Conservation (phyloP, 2,113 vertebrate species). For the Lichenostomus cassidix region DNA sequence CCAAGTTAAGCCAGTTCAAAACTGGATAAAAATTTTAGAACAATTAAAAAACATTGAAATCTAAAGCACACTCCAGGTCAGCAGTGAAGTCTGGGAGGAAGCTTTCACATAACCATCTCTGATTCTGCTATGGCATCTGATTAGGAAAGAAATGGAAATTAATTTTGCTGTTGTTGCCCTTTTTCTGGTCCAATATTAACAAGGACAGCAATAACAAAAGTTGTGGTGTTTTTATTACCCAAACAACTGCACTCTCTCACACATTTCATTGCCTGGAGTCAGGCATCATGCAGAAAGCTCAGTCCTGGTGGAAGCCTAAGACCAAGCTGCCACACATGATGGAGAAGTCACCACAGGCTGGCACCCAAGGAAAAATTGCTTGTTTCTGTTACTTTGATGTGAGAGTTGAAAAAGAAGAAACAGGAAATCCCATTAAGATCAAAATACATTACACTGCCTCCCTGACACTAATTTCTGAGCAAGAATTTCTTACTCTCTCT, state of each 20-base stretch:
- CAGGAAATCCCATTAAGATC: neutral
- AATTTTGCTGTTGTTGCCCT: neutral
- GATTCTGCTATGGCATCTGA: neutral
- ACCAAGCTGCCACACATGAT: fast-evolving
- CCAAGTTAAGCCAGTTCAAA: neutral
- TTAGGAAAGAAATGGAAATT: neutral
- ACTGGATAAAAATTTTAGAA: neutral
- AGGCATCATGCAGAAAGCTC: neutral
- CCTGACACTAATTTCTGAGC: neutral
- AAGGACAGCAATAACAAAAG: neutral
- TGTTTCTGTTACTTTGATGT: neutral
- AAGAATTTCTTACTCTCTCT: neutral
- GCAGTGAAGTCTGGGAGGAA: neutral
- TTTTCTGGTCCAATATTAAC: neutral
- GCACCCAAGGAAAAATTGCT: neutral
- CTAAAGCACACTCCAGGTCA: neutral
- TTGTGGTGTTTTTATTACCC: neutral
- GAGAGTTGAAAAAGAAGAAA: neutral
- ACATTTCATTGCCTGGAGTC: neutral
- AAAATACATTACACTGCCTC: neutral
- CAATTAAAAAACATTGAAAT: neutral
- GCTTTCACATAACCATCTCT: neutral
- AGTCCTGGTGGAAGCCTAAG: neutral
- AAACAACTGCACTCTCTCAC: neutral
- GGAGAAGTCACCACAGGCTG: neutral